Conservation (phyloP, 1,140 invertebrate species). For the Drosophila navojoa region DNA sequence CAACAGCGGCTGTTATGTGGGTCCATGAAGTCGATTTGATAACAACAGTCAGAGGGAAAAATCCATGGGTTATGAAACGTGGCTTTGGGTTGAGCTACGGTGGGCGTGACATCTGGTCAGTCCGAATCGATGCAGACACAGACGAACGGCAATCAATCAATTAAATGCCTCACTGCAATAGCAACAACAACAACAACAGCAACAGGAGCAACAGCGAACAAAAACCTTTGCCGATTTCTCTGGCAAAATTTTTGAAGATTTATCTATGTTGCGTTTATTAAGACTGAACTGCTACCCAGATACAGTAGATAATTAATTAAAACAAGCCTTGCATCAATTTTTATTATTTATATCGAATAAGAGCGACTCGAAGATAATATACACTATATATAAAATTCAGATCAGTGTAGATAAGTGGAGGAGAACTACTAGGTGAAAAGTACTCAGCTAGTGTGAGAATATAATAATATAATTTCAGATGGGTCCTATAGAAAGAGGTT, state of each 20-base stretch:
- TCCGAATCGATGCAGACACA: constrained; percentile 73
- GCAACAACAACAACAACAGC: constrained; percentile 21
- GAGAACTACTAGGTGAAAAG: too few species aligned
- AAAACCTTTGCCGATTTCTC: constrained; percentile 37
- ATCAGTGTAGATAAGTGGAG: too few species aligned
- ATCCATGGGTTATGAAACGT: constrained; percentile 64
- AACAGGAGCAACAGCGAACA: constrained; percentile 31
- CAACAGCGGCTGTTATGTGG: constrained; percentile 36
- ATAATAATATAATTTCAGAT: too few species aligned
- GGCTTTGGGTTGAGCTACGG: neutral
- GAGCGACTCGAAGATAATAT: neutral
- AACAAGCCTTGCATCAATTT: neutral
- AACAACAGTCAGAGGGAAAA: constrained; percentile 36
- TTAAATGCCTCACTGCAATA: constrained; percentile 72
- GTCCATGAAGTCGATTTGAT: constrained; percentile 72
- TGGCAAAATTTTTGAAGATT: constrained; percentile 54
- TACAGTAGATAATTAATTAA: neutral
- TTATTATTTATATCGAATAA: too few species aligned
- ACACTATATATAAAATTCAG: too few species aligned
- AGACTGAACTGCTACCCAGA: neutral
- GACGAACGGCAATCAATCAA: constrained; percentile 80
- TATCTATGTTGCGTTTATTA: constrained; percentile 36
- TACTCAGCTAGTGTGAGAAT: too few species aligned
- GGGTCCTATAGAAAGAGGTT: too few species aligned
- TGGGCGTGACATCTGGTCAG: neutral